Conservation (phyloP, 2,113 vertebrate species). For the Erythrolamprus reginae region DNA sequence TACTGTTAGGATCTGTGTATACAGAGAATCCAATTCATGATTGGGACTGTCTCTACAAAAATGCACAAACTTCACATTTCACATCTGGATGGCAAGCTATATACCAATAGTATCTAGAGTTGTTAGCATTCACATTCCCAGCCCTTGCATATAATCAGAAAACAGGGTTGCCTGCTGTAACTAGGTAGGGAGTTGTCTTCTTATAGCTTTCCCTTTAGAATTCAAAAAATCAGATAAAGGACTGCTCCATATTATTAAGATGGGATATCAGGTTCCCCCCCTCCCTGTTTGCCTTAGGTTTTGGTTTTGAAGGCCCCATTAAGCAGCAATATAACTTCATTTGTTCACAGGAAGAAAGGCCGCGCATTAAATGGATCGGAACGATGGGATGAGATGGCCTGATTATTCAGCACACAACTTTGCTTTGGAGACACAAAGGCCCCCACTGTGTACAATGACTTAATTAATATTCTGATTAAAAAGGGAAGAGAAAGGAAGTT, state of each 20-base stretch:
- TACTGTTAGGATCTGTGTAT: not conserved
- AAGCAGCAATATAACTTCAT: conserved; percentile 23
- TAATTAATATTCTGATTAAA: conserved; percentile 49
- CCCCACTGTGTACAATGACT: conserved; percentile 30
- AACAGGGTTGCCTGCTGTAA: not conserved
- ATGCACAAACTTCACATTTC: not conserved
- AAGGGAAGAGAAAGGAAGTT: not conserved
- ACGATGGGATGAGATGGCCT: conserved; percentile 28
- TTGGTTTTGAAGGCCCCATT: conserved; percentile 15
- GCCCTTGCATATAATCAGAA: too few species aligned
- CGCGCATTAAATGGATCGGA: conserved; percentile 35
- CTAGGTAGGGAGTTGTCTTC: not conserved
- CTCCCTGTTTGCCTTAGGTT: not conserved
- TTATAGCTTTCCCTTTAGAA: not conserved
- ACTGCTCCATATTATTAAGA: not conserved
- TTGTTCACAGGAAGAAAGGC: conserved; percentile 29
- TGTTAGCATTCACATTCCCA: not conserved
- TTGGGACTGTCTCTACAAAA: not conserved
- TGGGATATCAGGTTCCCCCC: not conserved
- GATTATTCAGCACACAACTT: conserved; percentile 29
- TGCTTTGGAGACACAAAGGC: conserved; percentile 34
- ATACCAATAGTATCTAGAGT: not conserved
- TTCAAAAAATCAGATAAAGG: not conserved
- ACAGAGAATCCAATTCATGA: not conserved
- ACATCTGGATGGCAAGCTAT: not conserved